Evolutionary conservation across 2,888 invertebrate species (phyloP).

Genomic region (Cetonia aurata): DNA sequence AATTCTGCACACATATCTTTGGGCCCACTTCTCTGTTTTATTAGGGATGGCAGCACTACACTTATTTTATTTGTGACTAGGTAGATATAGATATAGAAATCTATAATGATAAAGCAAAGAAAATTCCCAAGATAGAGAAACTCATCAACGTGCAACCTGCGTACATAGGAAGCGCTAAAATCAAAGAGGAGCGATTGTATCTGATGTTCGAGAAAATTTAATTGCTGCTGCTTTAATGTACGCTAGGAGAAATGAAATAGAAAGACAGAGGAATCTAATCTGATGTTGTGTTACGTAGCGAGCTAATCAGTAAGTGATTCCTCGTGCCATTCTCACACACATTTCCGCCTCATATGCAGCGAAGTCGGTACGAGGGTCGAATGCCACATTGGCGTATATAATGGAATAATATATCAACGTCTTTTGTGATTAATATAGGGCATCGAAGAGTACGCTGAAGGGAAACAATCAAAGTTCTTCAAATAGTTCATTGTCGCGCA

Average conservation of each 20-base stretch:
- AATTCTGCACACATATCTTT: no score
- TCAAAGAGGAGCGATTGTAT: conserved; percentile 10
- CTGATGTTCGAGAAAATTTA: conserved; percentile 31
- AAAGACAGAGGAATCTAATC: conserved; percentile 42
- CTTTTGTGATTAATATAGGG: conserved; percentile 49
- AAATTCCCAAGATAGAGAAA: conserved; percentile 33
- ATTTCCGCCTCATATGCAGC: conserved; percentile 2
- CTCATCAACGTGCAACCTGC: conserved; percentile 16
- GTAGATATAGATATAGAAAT: no score
- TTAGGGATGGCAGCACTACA: no score
- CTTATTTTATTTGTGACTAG: no score
- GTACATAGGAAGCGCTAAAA: conserved; percentile 16
- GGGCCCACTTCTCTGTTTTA: no score
- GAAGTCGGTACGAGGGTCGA: conserved; percentile 14
- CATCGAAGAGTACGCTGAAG: conserved; percentile 49
- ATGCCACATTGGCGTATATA: conserved; percentile 44
- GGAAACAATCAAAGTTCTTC: conserved; percentile 63
- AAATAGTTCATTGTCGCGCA: conserved; percentile 37
- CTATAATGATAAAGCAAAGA: conserved; percentile 27
- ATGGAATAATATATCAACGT: conserved; percentile 51
- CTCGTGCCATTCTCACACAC: conserved; percentile 3
- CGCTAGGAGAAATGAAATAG: conserved; percentile 14
- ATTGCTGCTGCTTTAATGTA: conserved; percentile 38
- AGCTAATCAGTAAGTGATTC: conserved; percentile 40
- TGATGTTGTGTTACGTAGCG: conserved; percentile 40